Percentiles rank a stretch among this genome's conserved stretches.
These are phyloP conservation scores for Stomorhina lunata DNA, from an alignment of 2,888 invertebrate genomes.

Conservation along the genomic window DNA sequence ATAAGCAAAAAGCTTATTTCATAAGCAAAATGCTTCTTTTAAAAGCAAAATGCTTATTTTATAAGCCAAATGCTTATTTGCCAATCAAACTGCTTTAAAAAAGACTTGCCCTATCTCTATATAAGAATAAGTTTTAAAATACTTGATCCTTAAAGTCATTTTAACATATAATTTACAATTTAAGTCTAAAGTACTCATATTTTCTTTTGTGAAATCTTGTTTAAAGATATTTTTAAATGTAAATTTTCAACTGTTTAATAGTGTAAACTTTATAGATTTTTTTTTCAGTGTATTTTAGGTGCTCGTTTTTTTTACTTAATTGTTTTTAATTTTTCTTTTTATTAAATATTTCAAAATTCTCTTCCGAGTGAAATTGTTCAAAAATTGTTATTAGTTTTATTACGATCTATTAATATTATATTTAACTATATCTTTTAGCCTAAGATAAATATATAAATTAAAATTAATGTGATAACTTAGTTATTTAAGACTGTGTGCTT, in stretches of 20 bases:
- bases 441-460: slow-evolving; percentile 21
- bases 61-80: no score
- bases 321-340: slow-evolving; percentile 9
- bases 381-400: slow-evolving; percentile 17
- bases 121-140: no score
- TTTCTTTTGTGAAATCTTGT: no score
- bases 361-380: background rate
- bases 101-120: no score
- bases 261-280: background rate
- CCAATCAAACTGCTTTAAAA: no score
- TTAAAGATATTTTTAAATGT: background rate
- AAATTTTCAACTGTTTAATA: background rate
- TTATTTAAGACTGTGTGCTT: slow-evolving; percentile 50
- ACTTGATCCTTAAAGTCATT: no score
- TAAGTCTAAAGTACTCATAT: no score
- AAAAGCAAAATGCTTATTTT: no score
- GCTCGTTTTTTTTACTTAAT: slow-evolving; percentile 42
- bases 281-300: slow-evolving; percentile 23
- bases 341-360: background rate
- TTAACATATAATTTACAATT: no score
- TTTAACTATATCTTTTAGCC: background rate
- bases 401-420: background rate
- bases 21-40: no score
- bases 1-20: no score
- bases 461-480: slow-evolving; percentile 64